A percentile compares a stretch with the other conserved stretches of the same genome.
phyloP scores from a whole-genome alignment of 2,888 invertebrate species.

The Lymantria monacha region DNA sequence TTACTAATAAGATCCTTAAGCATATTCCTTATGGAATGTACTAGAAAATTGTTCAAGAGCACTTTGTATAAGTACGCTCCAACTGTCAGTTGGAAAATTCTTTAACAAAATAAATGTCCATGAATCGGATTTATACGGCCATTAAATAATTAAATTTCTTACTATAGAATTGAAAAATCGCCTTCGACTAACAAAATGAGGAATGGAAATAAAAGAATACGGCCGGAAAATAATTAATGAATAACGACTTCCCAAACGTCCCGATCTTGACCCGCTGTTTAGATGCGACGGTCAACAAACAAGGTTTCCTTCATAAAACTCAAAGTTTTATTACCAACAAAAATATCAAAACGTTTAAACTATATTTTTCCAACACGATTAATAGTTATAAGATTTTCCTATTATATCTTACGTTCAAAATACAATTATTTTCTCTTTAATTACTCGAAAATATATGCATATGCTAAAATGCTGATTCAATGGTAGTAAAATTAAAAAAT shows the following conservation, averaged over 20 bases:
- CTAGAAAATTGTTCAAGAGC: too few species aligned
- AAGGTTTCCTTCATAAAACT: constrained; percentile 12
- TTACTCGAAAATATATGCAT: too few species aligned
- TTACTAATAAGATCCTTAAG: too few species aligned
- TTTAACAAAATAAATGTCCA: constrained; percentile 11
- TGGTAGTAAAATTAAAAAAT: too few species aligned
- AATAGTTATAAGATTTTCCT: too few species aligned
- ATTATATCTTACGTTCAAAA: too few species aligned
- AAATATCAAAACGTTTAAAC: constrained; percentile 11
- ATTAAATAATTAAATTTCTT: constrained; percentile 13
- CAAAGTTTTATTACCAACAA: constrained; percentile 13
- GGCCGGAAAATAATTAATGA: neutral
- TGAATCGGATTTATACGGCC: constrained; percentile 7
- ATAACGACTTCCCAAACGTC: neutral
- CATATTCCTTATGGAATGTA: too few species aligned
- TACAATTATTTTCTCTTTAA: too few species aligned
- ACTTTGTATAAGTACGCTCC: neutral
- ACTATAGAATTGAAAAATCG: constrained; percentile 2
- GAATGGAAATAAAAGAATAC: constrained; percentile 4
- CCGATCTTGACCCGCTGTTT: neutral
- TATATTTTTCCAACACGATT: neutral
- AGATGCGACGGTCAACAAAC: constrained; percentile 10
- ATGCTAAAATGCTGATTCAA: too few species aligned
- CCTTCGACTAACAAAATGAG: neutral
- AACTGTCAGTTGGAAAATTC: constrained; percentile 8